Conservation (phyloP, 2,113 vertebrate species). For the Dicerorhinus sumatrensis region DNA sequence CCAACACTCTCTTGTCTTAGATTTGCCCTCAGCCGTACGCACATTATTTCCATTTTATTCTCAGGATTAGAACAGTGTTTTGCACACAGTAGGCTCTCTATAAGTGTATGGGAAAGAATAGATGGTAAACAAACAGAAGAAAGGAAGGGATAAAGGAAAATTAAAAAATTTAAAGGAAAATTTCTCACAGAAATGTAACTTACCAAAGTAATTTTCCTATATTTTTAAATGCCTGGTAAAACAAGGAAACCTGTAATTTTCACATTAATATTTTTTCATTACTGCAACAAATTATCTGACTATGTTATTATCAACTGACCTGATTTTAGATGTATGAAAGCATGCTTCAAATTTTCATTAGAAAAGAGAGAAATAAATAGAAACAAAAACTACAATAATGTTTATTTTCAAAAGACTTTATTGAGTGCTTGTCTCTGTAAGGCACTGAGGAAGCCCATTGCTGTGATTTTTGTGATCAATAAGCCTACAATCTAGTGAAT, state of each 20-base stretch:
- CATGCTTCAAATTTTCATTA: neutral
- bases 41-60: neutral
- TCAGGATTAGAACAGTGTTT: neutral
- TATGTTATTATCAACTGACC: neutral
- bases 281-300: neutral
- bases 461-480: neutral
- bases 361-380: neutral
- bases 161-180: neutral
- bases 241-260: neutral
- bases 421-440: neutral
- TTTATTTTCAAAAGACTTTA: neutral
- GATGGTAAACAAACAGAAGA: neutral
- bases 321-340: neutral
- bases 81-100: neutral
- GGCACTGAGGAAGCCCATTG: neutral
- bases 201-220: neutral
- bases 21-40: neutral
- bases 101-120: neutral
- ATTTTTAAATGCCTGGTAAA: neutral
- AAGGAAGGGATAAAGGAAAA: neutral
- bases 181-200: neutral
- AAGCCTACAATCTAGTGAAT: neutral
- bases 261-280: neutral
- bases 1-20: neutral
- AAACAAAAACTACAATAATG: neutral